phyloP scores from a whole-genome alignment of 1,140 invertebrate genomes.

The Ruditapes philippinarum region DNA sequence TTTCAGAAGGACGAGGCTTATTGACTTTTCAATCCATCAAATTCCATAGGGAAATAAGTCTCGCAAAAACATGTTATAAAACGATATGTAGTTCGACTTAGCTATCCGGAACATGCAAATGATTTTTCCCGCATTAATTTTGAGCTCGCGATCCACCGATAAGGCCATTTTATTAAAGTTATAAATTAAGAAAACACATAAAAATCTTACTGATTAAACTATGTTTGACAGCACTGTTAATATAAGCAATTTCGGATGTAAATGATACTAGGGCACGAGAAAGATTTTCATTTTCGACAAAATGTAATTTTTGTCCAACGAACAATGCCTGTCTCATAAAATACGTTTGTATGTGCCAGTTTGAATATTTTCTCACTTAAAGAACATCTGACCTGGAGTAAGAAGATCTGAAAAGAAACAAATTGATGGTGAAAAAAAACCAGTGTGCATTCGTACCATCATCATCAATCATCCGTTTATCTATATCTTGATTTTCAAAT shows the following conservation, averaged over 20 bases:
- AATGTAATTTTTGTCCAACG: neutral
- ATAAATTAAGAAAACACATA: conserved; percentile 57
- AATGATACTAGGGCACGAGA: conserved; percentile 9
- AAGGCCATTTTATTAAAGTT: conserved; percentile 57
- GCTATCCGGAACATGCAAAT: conserved; percentile 54
- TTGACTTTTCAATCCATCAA: conserved; percentile 3
- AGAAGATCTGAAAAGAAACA: no score
- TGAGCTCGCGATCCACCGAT: conserved; percentile 25
- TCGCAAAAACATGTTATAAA: conserved; percentile 30
- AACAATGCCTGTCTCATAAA: conserved; percentile 53
- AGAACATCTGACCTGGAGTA: neutral
- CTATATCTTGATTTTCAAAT: no score
- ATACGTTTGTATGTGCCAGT: neutral
- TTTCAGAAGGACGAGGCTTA: neutral
- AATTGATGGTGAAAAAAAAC: no score
- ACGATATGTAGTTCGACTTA: conserved; percentile 3
- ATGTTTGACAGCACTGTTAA: conserved; percentile 29
- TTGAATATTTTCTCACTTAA: conserved; percentile 19
- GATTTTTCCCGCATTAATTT: conserved; percentile 42
- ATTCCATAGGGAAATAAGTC: neutral
- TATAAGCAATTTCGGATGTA: conserved; percentile 61
- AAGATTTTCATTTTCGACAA: conserved; percentile 50
- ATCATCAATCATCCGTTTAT: no score
- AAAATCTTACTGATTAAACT: conserved; percentile 57
- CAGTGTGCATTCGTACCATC: no score